Percentiles rank a stretch among this genome's conserved stretches.
phyloP scores from a whole-genome alignment of 1,140 invertebrate genomes.

The Zaprionus ornatus region DNA sequence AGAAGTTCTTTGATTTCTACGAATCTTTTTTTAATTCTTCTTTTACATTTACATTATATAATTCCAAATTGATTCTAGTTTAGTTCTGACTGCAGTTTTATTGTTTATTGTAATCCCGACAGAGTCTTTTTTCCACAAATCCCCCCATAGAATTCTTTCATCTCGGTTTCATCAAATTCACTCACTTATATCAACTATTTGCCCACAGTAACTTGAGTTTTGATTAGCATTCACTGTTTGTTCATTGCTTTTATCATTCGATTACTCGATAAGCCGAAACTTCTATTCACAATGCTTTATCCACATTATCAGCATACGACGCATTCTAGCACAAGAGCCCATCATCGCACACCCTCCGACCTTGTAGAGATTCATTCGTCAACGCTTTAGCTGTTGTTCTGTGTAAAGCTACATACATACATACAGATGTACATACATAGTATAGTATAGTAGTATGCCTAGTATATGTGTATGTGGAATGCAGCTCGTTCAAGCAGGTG shows the following conservation, averaged over 20 bases:
- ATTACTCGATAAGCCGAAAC: conserved; percentile 25
- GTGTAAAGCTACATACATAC: not conserved
- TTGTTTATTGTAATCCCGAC: too few relatives aligned
- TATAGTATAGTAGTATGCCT: too few relatives aligned
- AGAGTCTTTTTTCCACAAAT: not conserved
- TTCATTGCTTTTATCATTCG: conserved; percentile 26
- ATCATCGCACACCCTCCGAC: not conserved
- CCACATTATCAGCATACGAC: conserved; percentile 17
- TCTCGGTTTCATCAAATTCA: not conserved
- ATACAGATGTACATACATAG: too few relatives aligned
- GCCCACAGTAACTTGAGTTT: conserved; percentile 11
- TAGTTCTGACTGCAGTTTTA: too few relatives aligned
- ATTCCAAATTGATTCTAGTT: too few relatives aligned
- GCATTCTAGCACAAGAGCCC: too few relatives aligned
- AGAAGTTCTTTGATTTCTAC: too few relatives aligned
- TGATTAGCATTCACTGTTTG: conserved; percentile 17
- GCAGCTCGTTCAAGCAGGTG: not conserved
- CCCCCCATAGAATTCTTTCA: not conserved
- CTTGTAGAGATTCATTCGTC: not conserved
- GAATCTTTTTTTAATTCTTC: too few relatives aligned
- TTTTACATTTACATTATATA: too few relatives aligned
- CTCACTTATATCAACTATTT: not conserved
- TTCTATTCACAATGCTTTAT: conserved; percentile 1
- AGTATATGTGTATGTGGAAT: not conserved
- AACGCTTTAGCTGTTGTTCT: not conserved